Conservation (phyloP, 2,113 vertebrate genomes). For the Etheostoma spectabile region DNA sequence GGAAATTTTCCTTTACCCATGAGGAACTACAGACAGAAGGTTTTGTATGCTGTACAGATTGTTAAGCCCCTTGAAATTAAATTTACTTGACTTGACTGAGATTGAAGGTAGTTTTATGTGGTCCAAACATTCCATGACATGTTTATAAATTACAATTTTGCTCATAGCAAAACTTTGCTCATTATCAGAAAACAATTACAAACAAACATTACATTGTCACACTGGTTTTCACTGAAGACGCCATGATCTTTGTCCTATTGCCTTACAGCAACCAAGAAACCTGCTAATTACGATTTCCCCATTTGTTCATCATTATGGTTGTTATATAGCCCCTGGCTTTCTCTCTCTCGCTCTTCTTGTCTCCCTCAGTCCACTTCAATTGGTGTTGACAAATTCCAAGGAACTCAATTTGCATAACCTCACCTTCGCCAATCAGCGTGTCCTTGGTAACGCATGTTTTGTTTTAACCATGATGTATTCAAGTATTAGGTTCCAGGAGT, state of each 20-base stretch:
- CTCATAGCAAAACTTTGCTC: background rate
- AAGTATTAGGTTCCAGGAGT: conserved; percentile 49
- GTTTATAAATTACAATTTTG: background rate
- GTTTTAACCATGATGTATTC: conserved; percentile 62
- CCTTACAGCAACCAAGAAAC: conserved; percentile 8
- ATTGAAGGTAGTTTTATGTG: background rate
- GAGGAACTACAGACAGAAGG: background rate
- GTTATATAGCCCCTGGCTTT: conserved; percentile 35
- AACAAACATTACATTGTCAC: conserved; percentile 6
- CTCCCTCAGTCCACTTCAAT: conserved; percentile 33
- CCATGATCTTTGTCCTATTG: conserved; percentile 26
- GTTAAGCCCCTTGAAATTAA: background rate
- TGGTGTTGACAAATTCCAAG: conserved; percentile 69
- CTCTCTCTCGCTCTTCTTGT: background rate
- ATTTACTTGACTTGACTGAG: background rate
- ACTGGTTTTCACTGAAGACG: conserved; percentile 19
- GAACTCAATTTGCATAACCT: conserved; percentile 64
- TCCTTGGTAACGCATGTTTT: conserved; percentile 70
- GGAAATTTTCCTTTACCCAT: too few relatives aligned
- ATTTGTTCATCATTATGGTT: conserved; percentile 55
- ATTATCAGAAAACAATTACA: conserved; percentile 2
- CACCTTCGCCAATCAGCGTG: conserved; percentile 70
- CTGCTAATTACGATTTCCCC: conserved; percentile 44
- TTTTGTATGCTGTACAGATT: too few relatives aligned
- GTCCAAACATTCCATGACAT: background rate